phyloP scores from a whole-genome alignment of 2,888 invertebrate species.

The Chironomus tentans region DNA sequence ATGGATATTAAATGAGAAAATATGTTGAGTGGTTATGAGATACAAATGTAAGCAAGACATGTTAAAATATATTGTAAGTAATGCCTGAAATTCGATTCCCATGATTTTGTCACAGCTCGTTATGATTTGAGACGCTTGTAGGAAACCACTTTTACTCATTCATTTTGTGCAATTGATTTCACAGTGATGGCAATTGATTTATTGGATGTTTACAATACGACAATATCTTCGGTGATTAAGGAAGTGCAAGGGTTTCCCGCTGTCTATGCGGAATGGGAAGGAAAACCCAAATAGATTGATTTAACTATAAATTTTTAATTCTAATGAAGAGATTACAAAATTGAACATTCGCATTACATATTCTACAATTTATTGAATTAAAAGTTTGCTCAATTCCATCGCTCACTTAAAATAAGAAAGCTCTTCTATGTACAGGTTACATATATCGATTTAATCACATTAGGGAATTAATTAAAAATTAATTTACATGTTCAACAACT shows the following conservation, averaged over 20 bases:
- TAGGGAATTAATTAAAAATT: not conserved
- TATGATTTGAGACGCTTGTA: constrained; percentile 12
- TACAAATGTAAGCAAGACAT: no score
- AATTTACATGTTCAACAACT: not conserved
- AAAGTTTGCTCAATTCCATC: not conserved
- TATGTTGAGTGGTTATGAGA: not conserved
- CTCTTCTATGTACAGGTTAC: not conserved
- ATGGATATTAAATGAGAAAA: not conserved
- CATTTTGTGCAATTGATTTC: not conserved
- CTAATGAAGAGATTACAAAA: not conserved
- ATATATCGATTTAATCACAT: not conserved
- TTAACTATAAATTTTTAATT: not conserved
- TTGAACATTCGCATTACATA: not conserved
- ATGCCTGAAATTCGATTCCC: constrained; percentile 12
- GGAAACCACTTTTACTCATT: not conserved
- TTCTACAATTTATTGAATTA: not conserved
- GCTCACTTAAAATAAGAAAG: not conserved
- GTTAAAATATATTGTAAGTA: not conserved
- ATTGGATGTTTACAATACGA: not conserved
- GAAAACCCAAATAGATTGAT: not conserved
- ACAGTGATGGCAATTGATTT: not conserved
- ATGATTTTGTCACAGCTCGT: constrained; percentile 16
- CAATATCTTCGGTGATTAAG: not conserved
- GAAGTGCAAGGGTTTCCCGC: not conserved
- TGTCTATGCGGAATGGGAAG: not conserved